Conservation (phyloP, 2,797 vertebrate species). For the Coluber constrictor region DNA sequence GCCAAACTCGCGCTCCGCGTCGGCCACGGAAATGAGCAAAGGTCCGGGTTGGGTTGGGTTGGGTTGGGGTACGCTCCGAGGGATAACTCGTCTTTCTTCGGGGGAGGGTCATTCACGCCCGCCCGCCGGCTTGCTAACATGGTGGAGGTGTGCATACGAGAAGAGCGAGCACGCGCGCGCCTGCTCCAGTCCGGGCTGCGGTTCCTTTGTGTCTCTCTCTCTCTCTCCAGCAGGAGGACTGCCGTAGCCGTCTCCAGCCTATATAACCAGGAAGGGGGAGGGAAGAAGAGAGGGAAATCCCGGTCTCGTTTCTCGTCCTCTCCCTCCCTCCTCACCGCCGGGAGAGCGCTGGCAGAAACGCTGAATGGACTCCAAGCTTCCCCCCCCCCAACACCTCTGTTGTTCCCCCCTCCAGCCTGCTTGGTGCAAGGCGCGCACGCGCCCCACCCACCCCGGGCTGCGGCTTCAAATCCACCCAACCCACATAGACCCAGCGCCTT, state of each 20-base stretch:
- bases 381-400: not conserved
- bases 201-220: slow-evolving; percentile 2
- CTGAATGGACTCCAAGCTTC: not conserved
- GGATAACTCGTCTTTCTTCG: not conserved
- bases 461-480: not conserved
- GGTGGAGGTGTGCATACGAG: slow-evolving; percentile 8
- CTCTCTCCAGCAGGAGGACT: not conserved
- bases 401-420: not conserved
- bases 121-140: not conserved
- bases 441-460: not conserved
- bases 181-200: not conserved
- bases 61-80: not conserved
- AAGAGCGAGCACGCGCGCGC: not conserved
- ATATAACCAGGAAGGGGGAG: not conserved
- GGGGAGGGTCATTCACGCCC: not conserved
- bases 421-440: slow-evolving; percentile 17
- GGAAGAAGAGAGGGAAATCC: not conserved
- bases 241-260: not conserved
- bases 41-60: not conserved
- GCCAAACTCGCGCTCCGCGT: not conserved
- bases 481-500: not conserved
- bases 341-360: not conserved
- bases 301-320: not conserved
- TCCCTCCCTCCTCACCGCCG: not conserved
- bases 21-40: not conserved